phyloP scores from a whole-genome alignment of 2,113 vertebrate genomes.

The Shinisaurus crocodilurus region DNA sequence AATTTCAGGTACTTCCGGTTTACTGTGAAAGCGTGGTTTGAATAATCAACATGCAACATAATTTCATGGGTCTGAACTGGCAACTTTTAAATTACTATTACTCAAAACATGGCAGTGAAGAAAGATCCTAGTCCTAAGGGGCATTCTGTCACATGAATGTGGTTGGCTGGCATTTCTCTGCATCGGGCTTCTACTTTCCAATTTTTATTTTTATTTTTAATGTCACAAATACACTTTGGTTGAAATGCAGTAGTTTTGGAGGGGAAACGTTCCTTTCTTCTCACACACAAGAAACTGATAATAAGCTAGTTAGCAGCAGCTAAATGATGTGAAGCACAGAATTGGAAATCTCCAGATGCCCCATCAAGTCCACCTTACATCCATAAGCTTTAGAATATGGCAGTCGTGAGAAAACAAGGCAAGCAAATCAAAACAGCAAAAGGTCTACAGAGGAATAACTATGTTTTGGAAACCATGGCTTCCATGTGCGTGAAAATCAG shows the following conservation, averaged over 20 bases:
- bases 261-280: background rate
- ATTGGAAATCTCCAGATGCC: background rate
- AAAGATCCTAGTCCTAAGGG: background rate
- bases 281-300: background rate
- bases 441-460: background rate
- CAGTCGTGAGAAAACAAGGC: background rate
- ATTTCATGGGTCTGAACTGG: fast-evolving
- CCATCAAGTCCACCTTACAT: background rate
- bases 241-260: background rate
- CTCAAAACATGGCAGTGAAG: background rate
- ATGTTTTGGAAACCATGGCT: background rate
- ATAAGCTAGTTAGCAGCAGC: background rate
- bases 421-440: background rate
- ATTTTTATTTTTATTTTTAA: background rate
- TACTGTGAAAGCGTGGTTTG: fast-evolving
- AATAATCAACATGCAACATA: fast-evolving
- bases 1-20: fast-evolving
- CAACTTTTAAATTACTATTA: background rate
- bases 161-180: background rate
- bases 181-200: background rate
- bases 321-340: background rate
- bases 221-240: background rate
- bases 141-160: background rate
- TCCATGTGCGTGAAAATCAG: background rate
- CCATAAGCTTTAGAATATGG: background rate